phyloP scores from a whole-genome alignment of 1,140 invertebrate genomes.

The Pseudoatta argentina region DNA sequence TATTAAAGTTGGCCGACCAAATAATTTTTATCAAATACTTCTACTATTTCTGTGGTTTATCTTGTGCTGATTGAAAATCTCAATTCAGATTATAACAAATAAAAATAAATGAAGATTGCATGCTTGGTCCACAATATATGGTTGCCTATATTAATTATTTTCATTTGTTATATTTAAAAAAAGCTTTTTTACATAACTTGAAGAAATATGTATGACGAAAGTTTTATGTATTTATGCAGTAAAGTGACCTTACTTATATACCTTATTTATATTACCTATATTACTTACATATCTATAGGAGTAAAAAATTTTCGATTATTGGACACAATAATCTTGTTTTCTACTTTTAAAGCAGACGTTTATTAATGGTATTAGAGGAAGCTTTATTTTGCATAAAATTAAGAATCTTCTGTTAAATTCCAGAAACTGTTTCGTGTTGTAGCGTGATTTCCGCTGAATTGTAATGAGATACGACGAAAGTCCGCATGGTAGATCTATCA shows the following conservation, averaged over 20 bases:
- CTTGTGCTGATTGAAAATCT: too few species aligned
- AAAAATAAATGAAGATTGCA: too few species aligned
- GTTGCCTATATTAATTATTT: neutral
- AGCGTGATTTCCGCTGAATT: neutral
- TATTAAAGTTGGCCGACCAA: too few species aligned
- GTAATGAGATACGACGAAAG: slow-evolving; percentile 1
- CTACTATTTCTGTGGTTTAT: too few species aligned
- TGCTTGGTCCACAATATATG: too few species aligned
- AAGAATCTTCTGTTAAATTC: neutral
- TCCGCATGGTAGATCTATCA: slow-evolving; percentile 14
- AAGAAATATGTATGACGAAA: neutral
- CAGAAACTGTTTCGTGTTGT: neutral
- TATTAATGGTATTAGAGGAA: neutral
- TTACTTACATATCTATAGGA: too few species aligned
- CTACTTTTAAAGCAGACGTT: neutral
- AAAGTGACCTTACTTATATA: neutral
- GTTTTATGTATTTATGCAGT: neutral
- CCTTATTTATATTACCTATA: too few species aligned
- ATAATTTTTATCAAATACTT: too few species aligned
- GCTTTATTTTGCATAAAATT: neutral
- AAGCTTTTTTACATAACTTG: neutral
- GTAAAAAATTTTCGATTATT: neutral
- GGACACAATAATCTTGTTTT: neutral
- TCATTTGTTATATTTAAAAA: neutral
- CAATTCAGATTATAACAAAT: too few species aligned